A percentile compares a stretch with the other conserved stretches of the same genome.
phyloP scores from a whole-genome alignment of 2,797 vertebrate species.

The Ataeniobius toweri region DNA sequence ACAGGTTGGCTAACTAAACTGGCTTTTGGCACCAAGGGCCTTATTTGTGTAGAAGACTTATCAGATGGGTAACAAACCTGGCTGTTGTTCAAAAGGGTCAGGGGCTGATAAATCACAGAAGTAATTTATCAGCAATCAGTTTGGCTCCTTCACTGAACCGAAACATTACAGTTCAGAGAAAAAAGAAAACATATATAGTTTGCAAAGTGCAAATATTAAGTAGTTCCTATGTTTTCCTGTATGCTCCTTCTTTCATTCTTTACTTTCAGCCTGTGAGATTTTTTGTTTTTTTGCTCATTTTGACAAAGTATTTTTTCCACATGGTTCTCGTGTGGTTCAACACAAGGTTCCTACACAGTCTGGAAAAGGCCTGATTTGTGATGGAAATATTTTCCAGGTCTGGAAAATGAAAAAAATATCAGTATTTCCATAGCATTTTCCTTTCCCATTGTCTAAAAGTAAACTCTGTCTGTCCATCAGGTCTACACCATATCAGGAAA shows the following conservation, averaged over 20 bases:
- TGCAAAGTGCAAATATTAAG: background rate
- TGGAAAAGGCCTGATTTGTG: background rate
- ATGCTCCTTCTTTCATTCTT: background rate
- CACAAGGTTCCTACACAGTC: background rate
- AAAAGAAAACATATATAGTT: background rate
- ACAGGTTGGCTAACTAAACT: slow-evolving; percentile 55
- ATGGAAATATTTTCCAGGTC: background rate
- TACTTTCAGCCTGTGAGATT: background rate
- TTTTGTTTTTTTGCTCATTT: background rate
- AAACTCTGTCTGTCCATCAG: background rate
- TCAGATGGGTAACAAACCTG: slow-evolving; percentile 26
- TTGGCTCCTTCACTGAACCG: background rate
- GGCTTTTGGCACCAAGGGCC: slow-evolving; percentile 44
- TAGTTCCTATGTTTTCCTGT: background rate
- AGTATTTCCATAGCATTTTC: background rate
- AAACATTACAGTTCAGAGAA: background rate
- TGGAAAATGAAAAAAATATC: background rate
- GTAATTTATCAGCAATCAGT: slow-evolving; percentile 1
- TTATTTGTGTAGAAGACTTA: slow-evolving; percentile 36
- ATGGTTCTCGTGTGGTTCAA: background rate
- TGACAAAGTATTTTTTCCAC: background rate
- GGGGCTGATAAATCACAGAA: slow-evolving; percentile 15
- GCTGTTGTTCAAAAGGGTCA: slow-evolving; percentile 34
- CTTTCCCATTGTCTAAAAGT: background rate
- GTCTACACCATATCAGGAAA: background rate